Conservation (phyloP, 2,113 vertebrate genomes). For the Bungarus multicinctus region DNA sequence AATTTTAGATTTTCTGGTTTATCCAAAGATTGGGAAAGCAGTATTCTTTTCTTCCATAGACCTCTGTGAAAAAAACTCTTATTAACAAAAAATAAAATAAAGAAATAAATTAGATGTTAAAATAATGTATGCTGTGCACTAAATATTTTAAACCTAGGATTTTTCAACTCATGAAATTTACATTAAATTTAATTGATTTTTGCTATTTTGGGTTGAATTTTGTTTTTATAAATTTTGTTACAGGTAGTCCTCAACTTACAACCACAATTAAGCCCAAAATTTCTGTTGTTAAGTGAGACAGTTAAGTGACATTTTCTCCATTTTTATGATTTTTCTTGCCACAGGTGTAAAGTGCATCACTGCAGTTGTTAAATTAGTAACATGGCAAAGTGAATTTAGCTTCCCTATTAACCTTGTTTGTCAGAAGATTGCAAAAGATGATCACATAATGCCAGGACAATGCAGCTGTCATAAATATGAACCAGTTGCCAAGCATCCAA, state of each 20-base stretch:
- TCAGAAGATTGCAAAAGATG: neutral
- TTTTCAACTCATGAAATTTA: neutral
- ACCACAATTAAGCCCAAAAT: neutral
- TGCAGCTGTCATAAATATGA: neutral
- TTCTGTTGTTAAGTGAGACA: neutral
- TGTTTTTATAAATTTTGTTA: neutral
- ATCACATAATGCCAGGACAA: neutral
- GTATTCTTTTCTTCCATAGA: neutral
- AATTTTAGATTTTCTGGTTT: neutral
- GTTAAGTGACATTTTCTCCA: neutral
- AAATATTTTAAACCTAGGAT: neutral
- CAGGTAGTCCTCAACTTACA: neutral
- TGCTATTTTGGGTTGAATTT: neutral
- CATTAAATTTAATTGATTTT: neutral
- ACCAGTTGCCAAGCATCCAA: neutral
- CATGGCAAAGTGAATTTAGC: neutral
- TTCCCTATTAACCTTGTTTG: neutral
- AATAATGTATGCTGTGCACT: neutral
- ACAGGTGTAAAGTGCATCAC: neutral
- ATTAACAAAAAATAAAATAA: neutral
- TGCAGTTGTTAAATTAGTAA: neutral
- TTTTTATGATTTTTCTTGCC: neutral
- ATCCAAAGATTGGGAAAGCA: neutral
- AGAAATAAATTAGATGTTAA: neutral
- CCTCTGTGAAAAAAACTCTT: neutral